Conservation (phyloP, 1,140 invertebrate species). For the Anastrepha obliqua region DNA sequence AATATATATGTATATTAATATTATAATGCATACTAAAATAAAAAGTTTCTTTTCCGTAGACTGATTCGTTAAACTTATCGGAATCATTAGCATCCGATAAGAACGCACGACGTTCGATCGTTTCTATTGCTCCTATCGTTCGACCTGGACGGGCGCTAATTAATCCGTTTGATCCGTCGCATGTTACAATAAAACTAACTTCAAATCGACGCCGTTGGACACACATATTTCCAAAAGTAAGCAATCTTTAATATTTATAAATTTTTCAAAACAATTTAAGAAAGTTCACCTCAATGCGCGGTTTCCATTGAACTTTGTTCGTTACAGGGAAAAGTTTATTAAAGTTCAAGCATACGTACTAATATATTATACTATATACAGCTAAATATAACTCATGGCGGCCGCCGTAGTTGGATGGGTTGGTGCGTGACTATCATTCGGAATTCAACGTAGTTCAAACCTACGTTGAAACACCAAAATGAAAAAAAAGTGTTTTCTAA, state of each 20-base stretch:
- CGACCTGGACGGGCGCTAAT: conserved; percentile 86
- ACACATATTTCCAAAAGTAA: conserved; percentile 94
- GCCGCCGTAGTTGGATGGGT: no score
- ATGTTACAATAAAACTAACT: conserved; percentile 96
- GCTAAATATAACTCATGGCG: no score
- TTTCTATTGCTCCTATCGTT: conserved; percentile 76
- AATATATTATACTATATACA: no score
- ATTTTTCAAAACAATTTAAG: not conserved
- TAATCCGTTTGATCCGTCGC: conserved; percentile 98
- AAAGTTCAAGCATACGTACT: no score
- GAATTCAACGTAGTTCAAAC: no score
- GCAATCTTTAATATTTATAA: no score
- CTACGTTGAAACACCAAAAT: no score
- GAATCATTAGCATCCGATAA: conserved; percentile 74
- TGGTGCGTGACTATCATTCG: no score
- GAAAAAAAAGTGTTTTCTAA: no score
- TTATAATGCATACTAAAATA: not conserved
- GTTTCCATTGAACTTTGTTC: no score
- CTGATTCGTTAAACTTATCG: conserved; percentile 65
- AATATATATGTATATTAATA: not conserved
- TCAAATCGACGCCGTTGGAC: conserved; percentile 98
- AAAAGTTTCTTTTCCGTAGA: conserved; percentile 55
- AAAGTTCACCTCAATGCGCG: no score
- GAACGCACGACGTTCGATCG: conserved; percentile 66
- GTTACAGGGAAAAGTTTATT: no score